Evolutionary conservation across 2,113 vertebrate species (phyloP).

Genomic region (Chelonoidis abingdonii): DNA sequence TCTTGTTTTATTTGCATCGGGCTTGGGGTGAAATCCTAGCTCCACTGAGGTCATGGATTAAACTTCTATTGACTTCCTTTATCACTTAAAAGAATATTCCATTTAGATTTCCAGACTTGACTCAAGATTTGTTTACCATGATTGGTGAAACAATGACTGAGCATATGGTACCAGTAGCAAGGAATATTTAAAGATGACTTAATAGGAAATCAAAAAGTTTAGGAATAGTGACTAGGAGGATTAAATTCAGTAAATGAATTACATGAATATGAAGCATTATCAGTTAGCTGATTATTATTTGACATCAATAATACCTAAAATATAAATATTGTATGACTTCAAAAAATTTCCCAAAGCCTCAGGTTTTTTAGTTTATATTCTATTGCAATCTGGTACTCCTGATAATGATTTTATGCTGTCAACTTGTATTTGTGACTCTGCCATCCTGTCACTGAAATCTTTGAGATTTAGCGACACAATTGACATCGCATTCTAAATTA

Average conservation of each 20-base stretch:
- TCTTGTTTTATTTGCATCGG: background rate
- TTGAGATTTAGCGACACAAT: background rate
- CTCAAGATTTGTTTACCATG: background rate
- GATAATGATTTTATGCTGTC: background rate
- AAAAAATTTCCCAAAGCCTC: background rate
- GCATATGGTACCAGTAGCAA: background rate
- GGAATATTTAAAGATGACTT: background rate
- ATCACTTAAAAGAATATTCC: background rate
- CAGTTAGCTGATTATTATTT: background rate
- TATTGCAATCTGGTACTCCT: background rate
- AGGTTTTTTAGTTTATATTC: background rate
- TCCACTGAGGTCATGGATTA: background rate
- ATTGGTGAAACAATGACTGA: background rate
- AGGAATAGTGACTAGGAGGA: background rate
- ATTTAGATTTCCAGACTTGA: background rate
- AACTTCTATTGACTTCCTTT: background rate
- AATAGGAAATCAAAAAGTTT: background rate
- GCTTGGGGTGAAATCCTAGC: background rate
- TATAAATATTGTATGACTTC: background rate
- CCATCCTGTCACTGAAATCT: background rate
- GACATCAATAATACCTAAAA: background rate
- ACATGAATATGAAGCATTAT: background rate
- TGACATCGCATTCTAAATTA: background rate
- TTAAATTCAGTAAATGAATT: background rate
- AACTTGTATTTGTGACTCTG: background rate